These are phyloP conservation scores for Sinelater perroti DNA, from an alignment of 2,888 invertebrate species.

Conservation along the genomic window DNA sequence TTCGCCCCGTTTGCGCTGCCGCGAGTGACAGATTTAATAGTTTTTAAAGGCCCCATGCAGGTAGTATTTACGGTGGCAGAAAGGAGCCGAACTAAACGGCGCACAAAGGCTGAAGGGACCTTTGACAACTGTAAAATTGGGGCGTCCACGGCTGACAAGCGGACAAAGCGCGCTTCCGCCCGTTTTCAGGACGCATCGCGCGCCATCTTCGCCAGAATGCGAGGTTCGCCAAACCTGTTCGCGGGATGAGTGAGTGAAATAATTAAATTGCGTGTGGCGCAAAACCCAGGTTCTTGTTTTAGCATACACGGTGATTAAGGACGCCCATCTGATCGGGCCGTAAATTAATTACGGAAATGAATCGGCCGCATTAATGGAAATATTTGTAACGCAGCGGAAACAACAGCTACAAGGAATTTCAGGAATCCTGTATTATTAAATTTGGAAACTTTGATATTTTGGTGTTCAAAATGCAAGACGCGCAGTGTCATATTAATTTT, in stretches of 20 bases:
- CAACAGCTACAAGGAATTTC: too few species aligned
- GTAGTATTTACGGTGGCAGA: slow-evolving; percentile 24
- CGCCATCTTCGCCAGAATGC: not conserved
- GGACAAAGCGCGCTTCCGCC: too few species aligned
- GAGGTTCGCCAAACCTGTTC: not conserved
- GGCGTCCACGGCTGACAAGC: not conserved
- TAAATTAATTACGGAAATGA: slow-evolving; percentile 6
- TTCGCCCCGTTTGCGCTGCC: slow-evolving; percentile 20
- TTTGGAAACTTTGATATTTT: too few species aligned
- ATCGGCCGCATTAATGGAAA: not conserved
- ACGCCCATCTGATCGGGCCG: not conserved
- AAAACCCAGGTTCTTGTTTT: slow-evolving; percentile 3
- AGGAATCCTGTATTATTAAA: too few species aligned
- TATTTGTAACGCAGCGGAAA: too few species aligned
- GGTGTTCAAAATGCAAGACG: too few species aligned
- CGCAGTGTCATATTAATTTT: too few species aligned
- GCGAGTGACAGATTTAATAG: slow-evolving; percentile 30
- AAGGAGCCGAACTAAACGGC: slow-evolving; percentile 23
- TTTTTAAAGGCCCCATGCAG: slow-evolving; percentile 31
- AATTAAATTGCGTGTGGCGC: slow-evolving; percentile 4
- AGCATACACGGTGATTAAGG: slow-evolving; percentile 1
- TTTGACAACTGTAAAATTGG: slow-evolving; percentile 21
- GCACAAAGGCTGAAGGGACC: slow-evolving; percentile 22
- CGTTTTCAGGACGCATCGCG: too few species aligned
- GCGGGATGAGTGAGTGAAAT: not conserved